Evolutionary conservation across 2,888 invertebrate genomes (phyloP).

Genomic region (Drosophila antonietae): DNA sequence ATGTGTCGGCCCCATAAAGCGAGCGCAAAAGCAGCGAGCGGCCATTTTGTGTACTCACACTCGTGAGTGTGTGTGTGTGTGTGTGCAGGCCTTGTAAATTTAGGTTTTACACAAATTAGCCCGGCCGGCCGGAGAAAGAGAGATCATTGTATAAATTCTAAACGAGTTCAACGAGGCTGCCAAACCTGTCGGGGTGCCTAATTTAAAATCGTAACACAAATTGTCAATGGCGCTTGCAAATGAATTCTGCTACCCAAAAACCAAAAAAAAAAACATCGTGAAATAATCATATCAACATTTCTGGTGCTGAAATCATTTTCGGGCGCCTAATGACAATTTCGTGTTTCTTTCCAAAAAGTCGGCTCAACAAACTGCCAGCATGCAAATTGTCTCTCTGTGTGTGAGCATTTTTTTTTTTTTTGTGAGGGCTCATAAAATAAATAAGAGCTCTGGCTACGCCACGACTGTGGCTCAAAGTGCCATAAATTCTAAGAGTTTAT

Average conservation of each 20-base stretch:
- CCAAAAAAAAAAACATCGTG: conserved; percentile 15
- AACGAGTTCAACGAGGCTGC: conserved; percentile 57
- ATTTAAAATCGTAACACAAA: conserved; percentile 42
- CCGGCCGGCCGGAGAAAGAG: conserved; percentile 17
- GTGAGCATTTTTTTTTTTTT: conserved; percentile 12
- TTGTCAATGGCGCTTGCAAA: conserved; percentile 54
- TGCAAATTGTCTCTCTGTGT: conserved; percentile 60
- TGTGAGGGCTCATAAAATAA: conserved; percentile 63
- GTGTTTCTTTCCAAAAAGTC: conserved; percentile 52
- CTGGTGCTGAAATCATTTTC: conserved; percentile 27
- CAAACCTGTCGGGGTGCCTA: conserved; percentile 67
- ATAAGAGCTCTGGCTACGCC: conserved; percentile 44
- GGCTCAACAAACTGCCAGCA: conserved; percentile 68
- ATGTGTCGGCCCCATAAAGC: conserved; percentile 63
- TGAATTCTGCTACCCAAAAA: conserved; percentile 10
- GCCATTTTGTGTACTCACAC: conserved; percentile 66
- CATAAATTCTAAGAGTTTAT: conserved; percentile 73
- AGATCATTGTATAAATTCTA: conserved; percentile 63
- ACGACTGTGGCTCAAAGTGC: conserved; percentile 45
- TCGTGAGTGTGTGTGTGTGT: conserved; percentile 59
- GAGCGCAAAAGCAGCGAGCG: conserved; percentile 43
- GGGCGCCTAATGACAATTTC: conserved; percentile 71
- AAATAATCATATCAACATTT: conserved; percentile 43
- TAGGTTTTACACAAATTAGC: conserved; percentile 70
- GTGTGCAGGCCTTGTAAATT: conserved; percentile 57